These are phyloP conservation scores for Larimichthys crocea DNA, from an alignment of 2,113 vertebrate species.

Conservation along the genomic window DNA sequence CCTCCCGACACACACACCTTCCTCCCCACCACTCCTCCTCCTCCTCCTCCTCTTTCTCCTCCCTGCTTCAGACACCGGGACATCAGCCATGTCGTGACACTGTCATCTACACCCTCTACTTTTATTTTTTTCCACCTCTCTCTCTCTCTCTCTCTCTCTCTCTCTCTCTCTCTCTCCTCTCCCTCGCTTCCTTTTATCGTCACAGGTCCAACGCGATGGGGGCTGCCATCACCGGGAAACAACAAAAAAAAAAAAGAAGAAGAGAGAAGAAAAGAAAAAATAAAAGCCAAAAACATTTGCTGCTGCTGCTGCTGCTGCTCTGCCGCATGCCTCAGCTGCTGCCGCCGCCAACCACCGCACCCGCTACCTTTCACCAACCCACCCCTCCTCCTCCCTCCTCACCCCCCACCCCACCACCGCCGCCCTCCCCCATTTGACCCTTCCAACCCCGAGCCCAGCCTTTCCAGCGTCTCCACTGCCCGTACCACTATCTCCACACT, in stretches of 20 bases:
- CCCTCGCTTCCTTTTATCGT: not conserved
- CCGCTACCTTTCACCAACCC: not conserved
- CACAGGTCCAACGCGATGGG: conserved; percentile 41
- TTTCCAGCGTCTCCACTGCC: conserved; percentile 54
- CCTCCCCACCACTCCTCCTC: conserved; percentile 1
- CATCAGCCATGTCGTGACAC: conserved; percentile 72
- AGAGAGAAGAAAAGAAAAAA: not conserved
- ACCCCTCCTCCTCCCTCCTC: not conserved
- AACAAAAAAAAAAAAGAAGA: not conserved
- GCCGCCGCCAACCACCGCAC: not conserved
- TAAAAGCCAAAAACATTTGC: conserved; percentile 41
- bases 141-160: conserved; percentile 32
- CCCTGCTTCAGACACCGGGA: conserved; percentile 68
- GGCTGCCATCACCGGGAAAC: conserved; percentile 5
- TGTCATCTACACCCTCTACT: conserved; percentile 61
- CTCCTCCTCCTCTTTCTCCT: conserved; percentile 28
- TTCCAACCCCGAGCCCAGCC: conserved; percentile 52
- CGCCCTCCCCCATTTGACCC: conserved; percentile 62
- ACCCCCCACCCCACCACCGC: not conserved
- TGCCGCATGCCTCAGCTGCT: too few species aligned
- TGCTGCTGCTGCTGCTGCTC: conserved; percentile 1
- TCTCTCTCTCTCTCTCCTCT: conserved; percentile 29
- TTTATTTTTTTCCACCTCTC: conserved; percentile 31
- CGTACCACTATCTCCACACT: conserved; percentile 31
- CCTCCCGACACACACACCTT: not conserved